A percentile compares a stretch with the other conserved stretches of the same genome.
Conservation (phyloP, 2,888 invertebrate species). For the Drosophila macrospina region DNA sequence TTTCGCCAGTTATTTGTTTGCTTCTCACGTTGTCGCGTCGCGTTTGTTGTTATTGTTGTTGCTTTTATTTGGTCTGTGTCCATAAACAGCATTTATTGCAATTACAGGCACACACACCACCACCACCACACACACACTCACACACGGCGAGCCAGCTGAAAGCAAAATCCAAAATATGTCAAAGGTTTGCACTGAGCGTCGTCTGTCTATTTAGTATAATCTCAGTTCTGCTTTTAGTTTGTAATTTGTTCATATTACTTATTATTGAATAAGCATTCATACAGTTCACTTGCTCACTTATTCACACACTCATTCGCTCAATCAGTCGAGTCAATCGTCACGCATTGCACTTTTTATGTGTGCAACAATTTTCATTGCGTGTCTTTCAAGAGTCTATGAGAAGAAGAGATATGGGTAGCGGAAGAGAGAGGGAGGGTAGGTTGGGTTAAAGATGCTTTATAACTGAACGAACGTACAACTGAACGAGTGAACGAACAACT, state of each 20-base stretch:
- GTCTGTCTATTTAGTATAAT: slow-evolving; percentile 15
- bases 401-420: too few species aligned
- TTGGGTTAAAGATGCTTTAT: slow-evolving; percentile 1
- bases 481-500: background rate
- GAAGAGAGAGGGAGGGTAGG: background rate
- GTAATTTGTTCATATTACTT: slow-evolving; percentile 22
- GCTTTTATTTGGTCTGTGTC: slow-evolving; percentile 52
- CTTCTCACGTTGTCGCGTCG: slow-evolving; percentile 45
- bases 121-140: slow-evolving; percentile 31
- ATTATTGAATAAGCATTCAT: slow-evolving; percentile 59
- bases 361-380: slow-evolving; percentile 22
- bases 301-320: slow-evolving; percentile 18
- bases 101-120: slow-evolving; percentile 36
- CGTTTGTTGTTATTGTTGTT: slow-evolving; percentile 47
- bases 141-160: slow-evolving; percentile 40
- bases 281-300: slow-evolving; percentile 18
- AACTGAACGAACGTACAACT: slow-evolving; percentile 1
- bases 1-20: slow-evolving; percentile 31
- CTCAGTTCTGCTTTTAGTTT: slow-evolving; percentile 30
- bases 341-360: slow-evolving; percentile 19
- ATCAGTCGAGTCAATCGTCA: slow-evolving; percentile 6
- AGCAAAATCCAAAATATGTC: slow-evolving; percentile 65
- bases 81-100: slow-evolving; percentile 69
- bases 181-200: slow-evolving; percentile 65
- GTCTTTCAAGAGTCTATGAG: slow-evolving; percentile 1